Base-by-base conservation (phyloP, 2,797 vertebrate genomes). In the Enteromius unitaeniatus region DNA sequence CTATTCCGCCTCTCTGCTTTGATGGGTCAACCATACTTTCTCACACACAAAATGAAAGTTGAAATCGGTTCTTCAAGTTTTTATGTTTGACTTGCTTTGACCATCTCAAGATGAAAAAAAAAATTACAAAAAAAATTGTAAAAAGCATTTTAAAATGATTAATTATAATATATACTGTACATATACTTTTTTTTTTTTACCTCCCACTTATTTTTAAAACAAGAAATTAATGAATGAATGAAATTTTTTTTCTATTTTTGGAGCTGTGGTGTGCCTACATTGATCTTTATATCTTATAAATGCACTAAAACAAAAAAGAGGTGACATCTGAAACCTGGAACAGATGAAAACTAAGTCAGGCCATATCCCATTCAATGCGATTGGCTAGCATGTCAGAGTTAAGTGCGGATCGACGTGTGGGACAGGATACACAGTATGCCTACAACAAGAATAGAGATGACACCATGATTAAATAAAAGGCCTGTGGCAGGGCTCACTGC, bases 401-500 rank as follows among this genome's bases (percentile, higher is more conserved):
- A 79, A 74, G 23, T 23, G 65, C 26, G 28, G 21, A 85, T 73
- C 65, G 69, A 78, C 78, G 40, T 78, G 68, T 65, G 78, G 55
- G 77, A 80, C 73, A 77, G 26, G 72, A 42, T 64, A 81, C 72
- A 53, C 60, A 79, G 81, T 76, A 75, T 79, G 68, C 68, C 49
- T 80, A 42, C 65, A 80, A 42, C 47, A 69, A n/a, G 77, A 79
- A 84, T 37, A 55, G 58, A 88, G 85, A 82, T 79, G 74, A 69
- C 53, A 72, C 37, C 31, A 19, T 34, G 55, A 81, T 51, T 72
- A 89, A 76, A 84, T 83, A 70, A 89, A 89, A 83, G 47, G 74
- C 83, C 91, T 90, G 70, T 34, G 51, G 86, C 86, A 60, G 11
- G 85, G 75, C 83, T 88, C 76, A 60, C 75, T 84, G 72, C 80